Conservation (phyloP, 2,888 invertebrate species). For the Xanthia togata region DNA sequence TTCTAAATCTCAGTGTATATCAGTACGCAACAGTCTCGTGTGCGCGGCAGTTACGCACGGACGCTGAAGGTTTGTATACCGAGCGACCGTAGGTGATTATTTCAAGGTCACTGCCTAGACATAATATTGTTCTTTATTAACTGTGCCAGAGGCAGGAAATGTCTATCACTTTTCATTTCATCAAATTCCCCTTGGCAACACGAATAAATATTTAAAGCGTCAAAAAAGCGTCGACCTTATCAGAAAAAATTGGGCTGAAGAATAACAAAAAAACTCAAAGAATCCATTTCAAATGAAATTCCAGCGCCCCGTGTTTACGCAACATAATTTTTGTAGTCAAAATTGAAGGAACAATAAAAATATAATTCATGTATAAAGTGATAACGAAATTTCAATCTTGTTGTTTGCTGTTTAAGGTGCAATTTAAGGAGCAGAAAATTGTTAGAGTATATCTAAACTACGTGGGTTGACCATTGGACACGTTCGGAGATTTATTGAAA, state of each 20-base stretch:
- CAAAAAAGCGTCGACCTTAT: conserved; percentile 40
- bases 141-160: conserved; percentile 25
- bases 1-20: no score
- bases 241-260: conserved; percentile 28
- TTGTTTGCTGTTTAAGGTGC: conserved; percentile 43
- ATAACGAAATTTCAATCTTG: conserved; percentile 56
- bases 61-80: no score
- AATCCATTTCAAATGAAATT: conserved; percentile 52
- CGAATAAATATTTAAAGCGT: conserved; percentile 43
- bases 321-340: conserved; percentile 65
- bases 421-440: conserved; percentile 44
- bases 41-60: no score
- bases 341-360: conserved; percentile 65
- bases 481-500: conserved; percentile 83
- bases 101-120: no score
- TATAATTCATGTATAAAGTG: conserved; percentile 54
- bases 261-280: conserved; percentile 52
- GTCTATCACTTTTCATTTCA: conserved; percentile 46
- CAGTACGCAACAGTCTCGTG: no score
- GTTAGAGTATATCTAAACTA: conserved; percentile 64
- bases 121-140: no score
- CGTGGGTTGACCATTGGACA: conserved; percentile 73
- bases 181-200: conserved; percentile 25
- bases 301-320: conserved; percentile 62
- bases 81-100: no score